phyloP scores from a whole-genome alignment of 1,140 invertebrate species.

The Diabrotica virgifera region DNA sequence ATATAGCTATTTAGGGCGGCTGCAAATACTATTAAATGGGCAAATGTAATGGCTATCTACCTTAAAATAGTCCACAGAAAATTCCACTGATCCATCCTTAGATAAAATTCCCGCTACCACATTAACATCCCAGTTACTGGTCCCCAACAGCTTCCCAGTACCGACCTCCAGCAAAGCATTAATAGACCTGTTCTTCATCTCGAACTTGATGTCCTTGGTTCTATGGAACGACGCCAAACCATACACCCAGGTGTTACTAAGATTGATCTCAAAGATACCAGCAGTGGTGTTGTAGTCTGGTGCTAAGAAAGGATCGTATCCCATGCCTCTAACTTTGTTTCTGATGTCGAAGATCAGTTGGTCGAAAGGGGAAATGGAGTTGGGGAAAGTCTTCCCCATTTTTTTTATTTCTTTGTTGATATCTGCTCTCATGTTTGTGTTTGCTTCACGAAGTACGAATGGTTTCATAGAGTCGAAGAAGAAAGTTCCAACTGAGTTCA shows the following conservation, averaged over 20 bases:
- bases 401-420: slow-evolving; percentile 56
- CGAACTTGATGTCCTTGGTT: slow-evolving; percentile 67
- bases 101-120: slow-evolving; percentile 64
- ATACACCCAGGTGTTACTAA: slow-evolving; percentile 70
- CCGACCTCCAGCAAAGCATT: slow-evolving; percentile 67
- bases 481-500: slow-evolving; percentile 74
- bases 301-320: slow-evolving; percentile 69
- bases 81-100: slow-evolving; percentile 65
- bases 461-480: slow-evolving; percentile 84
- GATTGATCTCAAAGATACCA: slow-evolving; percentile 66
- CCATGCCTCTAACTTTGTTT: slow-evolving; percentile 65
- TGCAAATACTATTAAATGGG: too few species aligned
- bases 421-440: slow-evolving; percentile 58
- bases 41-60: too few species aligned
- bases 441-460: slow-evolving; percentile 73
- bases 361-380: slow-evolving; percentile 81
- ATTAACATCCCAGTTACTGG: slow-evolving; percentile 74
- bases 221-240: slow-evolving; percentile 75
- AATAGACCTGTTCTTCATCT: slow-evolving; percentile 68
- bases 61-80: slow-evolving; percentile 73
- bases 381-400: slow-evolving; percentile 70
- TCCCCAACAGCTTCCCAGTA: slow-evolving; percentile 72
- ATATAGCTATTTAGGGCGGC: too few species aligned
- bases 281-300: slow-evolving; percentile 67
- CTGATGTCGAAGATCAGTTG: slow-evolving; percentile 72